Evolutionary conservation across 2,888 invertebrate genomes (phyloP), one percentile per base, ranked within the genome.

Genomic region (Cerastis leucographa): DNA sequence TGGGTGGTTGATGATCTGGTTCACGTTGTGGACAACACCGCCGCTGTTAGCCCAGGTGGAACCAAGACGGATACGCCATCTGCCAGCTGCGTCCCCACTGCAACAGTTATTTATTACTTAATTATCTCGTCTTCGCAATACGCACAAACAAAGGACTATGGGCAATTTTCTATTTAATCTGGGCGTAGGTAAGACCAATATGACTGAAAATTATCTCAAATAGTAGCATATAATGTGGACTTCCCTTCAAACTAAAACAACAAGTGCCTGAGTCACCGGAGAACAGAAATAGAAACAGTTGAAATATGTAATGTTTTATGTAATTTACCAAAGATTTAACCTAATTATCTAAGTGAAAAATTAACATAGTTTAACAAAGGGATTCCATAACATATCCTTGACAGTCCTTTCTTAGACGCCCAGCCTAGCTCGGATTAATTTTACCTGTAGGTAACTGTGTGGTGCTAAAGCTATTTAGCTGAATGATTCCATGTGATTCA

Each of bases 41-140:
- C 92, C 92, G 64, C 90, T 89, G 77, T 86, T 89, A 11, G 89
- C 89, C 35, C 44, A 85, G 0, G 89, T 83, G 17, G 92, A 92
- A 12, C 92, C 92, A 1, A 90, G 80, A 35, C 90, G 89, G 7
- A 87, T 72, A 0, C 90, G 90, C 91, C 90, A 92, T 71, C 78
- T 78, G 29, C 9, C 25, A 0, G 83, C 66, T 46, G 80, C 14
- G 62, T 89, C 86, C 42, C 88, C 88, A 14, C 91, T 92, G 85
- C 40, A 64, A 64, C n/a, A 40, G 62, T 29, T 35, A 35, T 61
- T 22, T 25, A 17, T 56, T 14, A 56, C 12, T n/a, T 56, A 56
- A 56, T 25, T 29, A 59, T 29, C 4, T 17, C 17, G 29, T 29
- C 29, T 59, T 59, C 17, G 29, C 59, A 29, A 29, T 17, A 17